Conservation (phyloP, 2,797 vertebrate genomes). For the Myripristis murdjan region DNA sequence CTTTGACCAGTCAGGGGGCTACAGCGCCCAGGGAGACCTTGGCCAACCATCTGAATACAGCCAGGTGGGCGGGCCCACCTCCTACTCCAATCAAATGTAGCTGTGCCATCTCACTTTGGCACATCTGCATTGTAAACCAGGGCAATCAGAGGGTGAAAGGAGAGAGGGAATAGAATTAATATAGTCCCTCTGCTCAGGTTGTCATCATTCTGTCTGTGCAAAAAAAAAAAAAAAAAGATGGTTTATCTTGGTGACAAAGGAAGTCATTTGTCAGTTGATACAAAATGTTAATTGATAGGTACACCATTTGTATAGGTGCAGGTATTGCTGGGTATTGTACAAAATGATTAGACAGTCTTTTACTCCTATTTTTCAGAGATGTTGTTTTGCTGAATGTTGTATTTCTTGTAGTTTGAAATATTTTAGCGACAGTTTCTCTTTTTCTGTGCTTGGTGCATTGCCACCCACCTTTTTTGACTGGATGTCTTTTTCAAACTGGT, state of each 20-base stretch:
- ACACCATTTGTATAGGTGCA: slow-evolving; percentile 53
- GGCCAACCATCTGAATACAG: slow-evolving; percentile 88
- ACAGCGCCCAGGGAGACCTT: slow-evolving; percentile 85
- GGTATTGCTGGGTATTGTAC: slow-evolving; percentile 75
- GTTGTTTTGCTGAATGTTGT: slow-evolving; percentile 85
- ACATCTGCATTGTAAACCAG: slow-evolving; percentile 66
- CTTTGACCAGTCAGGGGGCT: slow-evolving; percentile 89
- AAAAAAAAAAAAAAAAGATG: slow-evolving; percentile 69
- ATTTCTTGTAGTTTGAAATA: slow-evolving; percentile 79
- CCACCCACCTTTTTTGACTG: slow-evolving; percentile 46
- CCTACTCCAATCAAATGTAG: slow-evolving; percentile 94
- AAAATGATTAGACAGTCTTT: slow-evolving; percentile 80
- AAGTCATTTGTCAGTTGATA: slow-evolving; percentile 3
- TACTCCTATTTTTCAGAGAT: slow-evolving; percentile 75
- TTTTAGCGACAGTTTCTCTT: slow-evolving; percentile 49
- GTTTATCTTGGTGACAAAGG: slow-evolving; percentile 41
- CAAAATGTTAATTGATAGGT: slow-evolving; percentile 17
- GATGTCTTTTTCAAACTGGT: slow-evolving; percentile 74
- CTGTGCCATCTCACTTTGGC: slow-evolving; percentile 33
- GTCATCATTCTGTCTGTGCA: slow-evolving; percentile 55
- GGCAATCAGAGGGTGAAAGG: slow-evolving; percentile 59
- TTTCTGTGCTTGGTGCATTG: slow-evolving; percentile 61
- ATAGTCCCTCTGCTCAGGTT: slow-evolving; percentile 29
- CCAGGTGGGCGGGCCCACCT: slow-evolving; percentile 91
- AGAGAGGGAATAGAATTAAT: slow-evolving; percentile 24